Evolutionary conservation across 2,888 invertebrate species (phyloP).

Genomic region (Machimus atricapillus): DNA sequence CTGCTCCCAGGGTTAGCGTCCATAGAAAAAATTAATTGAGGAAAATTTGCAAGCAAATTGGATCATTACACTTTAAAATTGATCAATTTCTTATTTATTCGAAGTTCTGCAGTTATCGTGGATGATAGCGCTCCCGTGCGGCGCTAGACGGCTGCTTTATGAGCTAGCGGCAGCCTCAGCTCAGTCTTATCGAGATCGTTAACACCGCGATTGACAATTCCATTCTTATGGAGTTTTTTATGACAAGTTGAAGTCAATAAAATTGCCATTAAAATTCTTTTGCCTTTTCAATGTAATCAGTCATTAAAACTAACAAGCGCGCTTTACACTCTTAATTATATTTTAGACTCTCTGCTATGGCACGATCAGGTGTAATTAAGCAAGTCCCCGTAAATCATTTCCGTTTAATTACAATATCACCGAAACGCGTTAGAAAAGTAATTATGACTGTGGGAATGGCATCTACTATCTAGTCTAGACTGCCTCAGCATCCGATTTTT

Average conservation of each 20-base stretch:
- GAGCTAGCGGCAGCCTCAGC: neutral
- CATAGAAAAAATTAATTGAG: neutral
- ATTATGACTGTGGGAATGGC: neutral
- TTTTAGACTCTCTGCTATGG: neutral
- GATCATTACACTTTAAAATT: neutral
- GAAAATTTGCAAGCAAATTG: neutral
- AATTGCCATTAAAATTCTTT: neutral
- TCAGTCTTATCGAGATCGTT: neutral
- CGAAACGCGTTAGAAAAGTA: neutral
- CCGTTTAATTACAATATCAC: neutral
- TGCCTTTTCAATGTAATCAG: neutral
- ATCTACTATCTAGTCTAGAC: neutral
- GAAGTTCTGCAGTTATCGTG: neutral
- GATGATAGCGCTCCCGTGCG: neutral
- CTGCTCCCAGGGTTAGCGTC: neutral
- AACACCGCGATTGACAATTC: neutral
- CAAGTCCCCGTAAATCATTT: neutral
- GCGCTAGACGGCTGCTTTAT: neutral
- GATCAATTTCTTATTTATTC: neutral
- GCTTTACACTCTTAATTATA: neutral
- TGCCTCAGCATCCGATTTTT: neutral
- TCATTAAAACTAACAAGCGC: neutral
- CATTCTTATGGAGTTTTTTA: constrained; percentile 12
- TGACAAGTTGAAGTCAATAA: neutral
- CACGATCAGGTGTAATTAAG: neutral